Conservation (phyloP, 2,888 invertebrate genomes). For the Pimpla rufipes region DNA sequence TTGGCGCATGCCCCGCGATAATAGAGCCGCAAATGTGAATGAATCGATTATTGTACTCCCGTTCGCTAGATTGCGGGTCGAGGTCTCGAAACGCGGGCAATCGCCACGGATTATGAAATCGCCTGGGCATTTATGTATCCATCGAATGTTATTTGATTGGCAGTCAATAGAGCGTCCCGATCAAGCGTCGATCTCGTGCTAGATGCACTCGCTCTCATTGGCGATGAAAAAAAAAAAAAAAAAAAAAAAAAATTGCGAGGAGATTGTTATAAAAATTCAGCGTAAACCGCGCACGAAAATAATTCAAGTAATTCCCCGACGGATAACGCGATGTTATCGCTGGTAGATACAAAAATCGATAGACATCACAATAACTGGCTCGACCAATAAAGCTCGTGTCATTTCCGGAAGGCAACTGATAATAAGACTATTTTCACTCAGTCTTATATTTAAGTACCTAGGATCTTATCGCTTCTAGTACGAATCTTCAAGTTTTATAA, state of each 20-base stretch:
- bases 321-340: background rate
- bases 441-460: background rate
- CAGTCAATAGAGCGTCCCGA: constrained; percentile 20
- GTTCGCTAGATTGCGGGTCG: constrained; percentile 59
- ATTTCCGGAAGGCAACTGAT: background rate
- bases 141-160: constrained; percentile 34
- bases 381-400: background rate
- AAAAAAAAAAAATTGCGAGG: too few relatives aligned
- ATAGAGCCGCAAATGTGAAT: constrained; percentile 8
- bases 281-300: background rate
- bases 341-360: background rate
- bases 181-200: background rate
- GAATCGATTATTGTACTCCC: constrained; percentile 39
- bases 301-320: background rate
- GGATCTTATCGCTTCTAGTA: background rate
- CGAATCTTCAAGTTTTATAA: background rate
- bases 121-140: constrained; percentile 30
- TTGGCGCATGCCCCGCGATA: background rate
- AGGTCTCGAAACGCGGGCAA: constrained; percentile 37
- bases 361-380: background rate
- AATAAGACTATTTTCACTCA: background rate
- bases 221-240: too few relatives aligned
- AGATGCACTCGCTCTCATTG: too few relatives aligned
- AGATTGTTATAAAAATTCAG: too few relatives aligned
- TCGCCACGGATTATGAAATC: constrained; percentile 40